Evolutionary conservation across 1,140 invertebrate genomes (phyloP).

Genomic region (Berghia stephanieae): DNA sequence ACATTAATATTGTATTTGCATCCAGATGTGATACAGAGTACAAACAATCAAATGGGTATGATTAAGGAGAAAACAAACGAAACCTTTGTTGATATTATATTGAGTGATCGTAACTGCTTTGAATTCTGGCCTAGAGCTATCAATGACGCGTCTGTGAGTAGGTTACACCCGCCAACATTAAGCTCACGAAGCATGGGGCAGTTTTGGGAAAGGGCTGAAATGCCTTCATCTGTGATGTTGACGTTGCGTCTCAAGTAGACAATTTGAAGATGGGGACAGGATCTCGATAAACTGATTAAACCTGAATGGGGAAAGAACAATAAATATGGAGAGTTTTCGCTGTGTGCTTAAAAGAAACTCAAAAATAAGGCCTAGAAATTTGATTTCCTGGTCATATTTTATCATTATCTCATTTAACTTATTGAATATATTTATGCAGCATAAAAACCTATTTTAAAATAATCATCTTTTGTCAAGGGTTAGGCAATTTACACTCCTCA

Average conservation of each 20-base stretch:
- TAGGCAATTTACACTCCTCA: too few species aligned
- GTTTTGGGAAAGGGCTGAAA: conserved; percentile 43
- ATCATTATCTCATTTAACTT: too few species aligned
- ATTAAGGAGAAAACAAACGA: neutral
- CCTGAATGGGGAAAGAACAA: conserved; percentile 36
- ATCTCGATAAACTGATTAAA: conserved; percentile 38
- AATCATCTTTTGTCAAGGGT: too few species aligned
- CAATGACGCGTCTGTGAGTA: conserved; percentile 46
- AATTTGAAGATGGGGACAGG: conserved; percentile 50
- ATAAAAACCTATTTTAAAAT: too few species aligned
- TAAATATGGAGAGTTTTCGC: neutral
- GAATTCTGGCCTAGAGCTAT: conserved; percentile 45
- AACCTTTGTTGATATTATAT: conserved; percentile 50
- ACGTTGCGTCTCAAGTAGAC: conserved; percentile 52
- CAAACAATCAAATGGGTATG: neutral
- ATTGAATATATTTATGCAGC: too few species aligned
- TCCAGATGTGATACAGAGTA: neutral
- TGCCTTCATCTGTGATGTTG: conserved; percentile 51
- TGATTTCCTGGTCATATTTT: too few species aligned
- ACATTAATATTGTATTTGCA: too few species aligned
- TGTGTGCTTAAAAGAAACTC: too few species aligned
- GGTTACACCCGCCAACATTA: conserved; percentile 52
- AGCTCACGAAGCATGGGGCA: conserved; percentile 50
- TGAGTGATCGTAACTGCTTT: conserved; percentile 45
- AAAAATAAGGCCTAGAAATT: too few species aligned